Conservation (phyloP, 2,113 vertebrate species). For the Hystrix cristata region DNA sequence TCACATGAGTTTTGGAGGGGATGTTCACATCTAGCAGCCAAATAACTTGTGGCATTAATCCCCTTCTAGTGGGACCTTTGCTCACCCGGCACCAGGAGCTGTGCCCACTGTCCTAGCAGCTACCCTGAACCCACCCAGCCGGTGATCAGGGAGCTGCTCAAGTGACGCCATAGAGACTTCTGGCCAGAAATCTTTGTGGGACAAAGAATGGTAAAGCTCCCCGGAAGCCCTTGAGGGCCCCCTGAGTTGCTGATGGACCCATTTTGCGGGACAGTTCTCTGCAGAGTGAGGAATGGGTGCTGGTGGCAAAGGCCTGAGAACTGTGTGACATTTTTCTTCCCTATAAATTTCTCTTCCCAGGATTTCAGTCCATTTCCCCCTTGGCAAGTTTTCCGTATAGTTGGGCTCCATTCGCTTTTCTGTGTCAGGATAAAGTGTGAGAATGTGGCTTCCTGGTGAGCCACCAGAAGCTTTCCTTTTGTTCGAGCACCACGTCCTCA, state of each 20-base stretch:
- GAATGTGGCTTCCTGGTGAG: constrained; percentile 64
- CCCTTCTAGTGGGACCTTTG: not conserved
- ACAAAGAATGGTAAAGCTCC: not conserved
- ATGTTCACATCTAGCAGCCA: not conserved
- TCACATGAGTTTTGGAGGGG: not conserved
- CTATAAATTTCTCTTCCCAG: not conserved
- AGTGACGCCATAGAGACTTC: not conserved
- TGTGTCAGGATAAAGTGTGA: constrained; percentile 61
- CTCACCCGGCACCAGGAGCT: too few species aligned
- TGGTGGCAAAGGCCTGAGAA: not conserved
- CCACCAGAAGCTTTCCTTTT: constrained; percentile 76
- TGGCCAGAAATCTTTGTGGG: not conserved
- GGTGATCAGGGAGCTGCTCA: not conserved
- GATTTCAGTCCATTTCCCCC: not conserved
- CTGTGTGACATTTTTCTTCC: not conserved
- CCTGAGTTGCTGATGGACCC: not conserved
- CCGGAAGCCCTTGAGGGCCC: not conserved
- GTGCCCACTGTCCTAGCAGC: not conserved
- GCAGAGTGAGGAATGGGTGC: not conserved
- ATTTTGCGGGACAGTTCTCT: not conserved
- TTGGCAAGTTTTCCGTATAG: not conserved
- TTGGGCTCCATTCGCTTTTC: not conserved
- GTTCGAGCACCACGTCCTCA: constrained; percentile 65
- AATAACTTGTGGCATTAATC: rapidly evolving
- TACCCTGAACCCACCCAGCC: not conserved